Evolutionary conservation across 2,888 invertebrate species (phyloP), one percentile per base, ranked within the genome.

Genomic region (Lasius platythorax): DNA sequence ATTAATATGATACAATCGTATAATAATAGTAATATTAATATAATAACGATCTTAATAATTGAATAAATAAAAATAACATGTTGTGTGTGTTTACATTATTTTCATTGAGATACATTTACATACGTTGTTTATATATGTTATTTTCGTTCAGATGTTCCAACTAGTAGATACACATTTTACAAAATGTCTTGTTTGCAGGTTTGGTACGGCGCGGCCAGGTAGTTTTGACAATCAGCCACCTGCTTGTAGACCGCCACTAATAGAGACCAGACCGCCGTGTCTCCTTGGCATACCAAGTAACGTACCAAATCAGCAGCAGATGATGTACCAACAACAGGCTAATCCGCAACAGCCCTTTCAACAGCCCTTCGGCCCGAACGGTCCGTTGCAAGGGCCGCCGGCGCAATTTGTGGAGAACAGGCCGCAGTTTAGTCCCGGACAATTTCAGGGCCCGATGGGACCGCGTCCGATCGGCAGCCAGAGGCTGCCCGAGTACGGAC

Each of bases 201-300:
- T 92, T 75, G 78, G 79, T 68, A 78, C 79, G 43, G 3, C 43
- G 50, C 90, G 91, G 12, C 86, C 84, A 37, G 64, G 84, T n/a
- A 75, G 76, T 37, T 92, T 91, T 66, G 92, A 92, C 67, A 88
- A 87, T 82, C 92, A 91, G 67, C 87, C 86, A n/a, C 86, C 79
- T 50, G 33, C 73, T 58, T 93, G 91, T 43, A 91, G 94, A 68
- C 91, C 92, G 53, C 92, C 93, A 3, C 82, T 94, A 63, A 85
- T 94, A 73, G 94, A 94, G 73, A 91, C 91, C 37, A 89, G 93
- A 73, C 91, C 93, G 2, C 88, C 92, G 11, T 92, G 92, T 87
- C 92, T 91, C 15, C 86, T 90, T 40, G 91, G 92, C 76, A 85
- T 91, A 66, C 90, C 92, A 9, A 88, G 87, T 67, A 91, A 88